Percentiles rank a stretch among this genome's conserved stretches.
phyloP scores from a whole-genome alignment of 2,888 invertebrate species.

The Ceraclea dissimilis region DNA sequence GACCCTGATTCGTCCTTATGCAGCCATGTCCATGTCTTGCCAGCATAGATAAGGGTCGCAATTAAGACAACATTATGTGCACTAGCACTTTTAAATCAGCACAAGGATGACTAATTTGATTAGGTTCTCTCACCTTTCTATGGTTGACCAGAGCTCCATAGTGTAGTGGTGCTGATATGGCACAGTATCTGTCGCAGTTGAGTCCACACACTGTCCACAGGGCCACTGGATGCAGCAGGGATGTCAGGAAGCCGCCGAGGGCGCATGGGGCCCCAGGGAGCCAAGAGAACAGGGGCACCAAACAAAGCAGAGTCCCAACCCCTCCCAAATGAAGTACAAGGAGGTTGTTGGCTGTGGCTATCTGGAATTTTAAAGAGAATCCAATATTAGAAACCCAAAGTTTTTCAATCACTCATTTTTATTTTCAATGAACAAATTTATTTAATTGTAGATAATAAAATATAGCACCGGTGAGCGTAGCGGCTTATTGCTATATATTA shows the following conservation, averaged over 20 bases:
- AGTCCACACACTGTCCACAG: slow-evolving; percentile 76
- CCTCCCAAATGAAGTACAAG: slow-evolving; percentile 65
- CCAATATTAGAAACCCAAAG: background rate
- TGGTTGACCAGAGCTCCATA: slow-evolving; percentile 71
- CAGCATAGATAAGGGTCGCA: too few species aligned
- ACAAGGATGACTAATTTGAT: too few species aligned
- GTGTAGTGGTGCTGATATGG: slow-evolving; percentile 72
- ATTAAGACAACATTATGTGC: too few species aligned
- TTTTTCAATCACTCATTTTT: too few species aligned
- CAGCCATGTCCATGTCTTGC: too few species aligned
- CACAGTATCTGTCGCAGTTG: slow-evolving; percentile 72
- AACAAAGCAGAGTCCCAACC: slow-evolving; percentile 60
- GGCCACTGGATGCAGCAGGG: slow-evolving; percentile 64
- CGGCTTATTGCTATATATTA: too few species aligned
- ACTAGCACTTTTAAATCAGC: too few species aligned
- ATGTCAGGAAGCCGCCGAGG: slow-evolving; percentile 59
- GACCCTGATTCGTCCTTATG: too few species aligned
- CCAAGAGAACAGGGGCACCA: slow-evolving; percentile 51
- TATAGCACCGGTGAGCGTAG: too few species aligned
- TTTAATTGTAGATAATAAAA: background rate
- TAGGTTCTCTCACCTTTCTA: slow-evolving; percentile 54
- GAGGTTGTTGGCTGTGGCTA: slow-evolving; percentile 61
- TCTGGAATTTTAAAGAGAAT: slow-evolving; percentile 36
- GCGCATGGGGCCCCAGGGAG: slow-evolving; percentile 53
- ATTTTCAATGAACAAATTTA: too few species aligned